These are phyloP conservation scores for Desoria tigrina DNA, from an alignment of 2,888 invertebrate species.

Conservation along the genomic window DNA sequence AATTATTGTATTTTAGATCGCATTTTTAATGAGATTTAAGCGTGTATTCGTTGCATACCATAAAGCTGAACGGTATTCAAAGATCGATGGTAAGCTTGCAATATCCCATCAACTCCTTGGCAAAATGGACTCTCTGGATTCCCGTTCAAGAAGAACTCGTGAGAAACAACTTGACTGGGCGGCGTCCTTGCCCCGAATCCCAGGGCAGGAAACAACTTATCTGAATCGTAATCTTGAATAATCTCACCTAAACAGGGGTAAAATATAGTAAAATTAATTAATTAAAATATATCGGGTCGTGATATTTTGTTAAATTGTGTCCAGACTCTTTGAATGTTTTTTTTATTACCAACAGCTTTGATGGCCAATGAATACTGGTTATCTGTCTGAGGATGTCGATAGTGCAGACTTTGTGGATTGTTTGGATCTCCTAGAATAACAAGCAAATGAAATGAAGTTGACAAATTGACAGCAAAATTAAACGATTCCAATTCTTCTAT, in stretches of 20 bases:
- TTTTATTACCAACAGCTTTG: slow-evolving; percentile 57
- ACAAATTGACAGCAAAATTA: background rate
- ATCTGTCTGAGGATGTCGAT: slow-evolving; percentile 57
- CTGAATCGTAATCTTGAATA: slow-evolving; percentile 57
- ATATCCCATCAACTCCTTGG: slow-evolving; percentile 56
- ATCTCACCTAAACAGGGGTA: slow-evolving; percentile 57
- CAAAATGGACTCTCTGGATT: slow-evolving; percentile 59
- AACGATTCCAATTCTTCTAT: too few relatives aligned
- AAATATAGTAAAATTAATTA: slow-evolving; percentile 1
- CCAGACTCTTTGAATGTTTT: too few relatives aligned
- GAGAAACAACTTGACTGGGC: slow-evolving; percentile 58
- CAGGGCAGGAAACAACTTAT: slow-evolving; percentile 52
- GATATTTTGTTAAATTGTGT: too few relatives aligned
- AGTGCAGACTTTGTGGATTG: slow-evolving; percentile 56
- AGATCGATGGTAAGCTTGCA: slow-evolving; percentile 58
- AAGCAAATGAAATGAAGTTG: background rate
- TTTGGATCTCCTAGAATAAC: slow-evolving; percentile 53
- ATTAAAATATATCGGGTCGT: background rate
- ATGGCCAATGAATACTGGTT: slow-evolving; percentile 61
- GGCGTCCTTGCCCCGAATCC: slow-evolving; percentile 61
- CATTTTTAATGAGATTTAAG: too few relatives aligned
- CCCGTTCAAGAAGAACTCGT: slow-evolving; percentile 59
- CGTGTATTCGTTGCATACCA: too few relatives aligned
- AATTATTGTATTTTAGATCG: background rate
- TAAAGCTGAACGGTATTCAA: slow-evolving; percentile 55